Evolutionary conservation across 2,797 vertebrate species (phyloP).

Genomic region (Amblyopsis hoosieri): DNA sequence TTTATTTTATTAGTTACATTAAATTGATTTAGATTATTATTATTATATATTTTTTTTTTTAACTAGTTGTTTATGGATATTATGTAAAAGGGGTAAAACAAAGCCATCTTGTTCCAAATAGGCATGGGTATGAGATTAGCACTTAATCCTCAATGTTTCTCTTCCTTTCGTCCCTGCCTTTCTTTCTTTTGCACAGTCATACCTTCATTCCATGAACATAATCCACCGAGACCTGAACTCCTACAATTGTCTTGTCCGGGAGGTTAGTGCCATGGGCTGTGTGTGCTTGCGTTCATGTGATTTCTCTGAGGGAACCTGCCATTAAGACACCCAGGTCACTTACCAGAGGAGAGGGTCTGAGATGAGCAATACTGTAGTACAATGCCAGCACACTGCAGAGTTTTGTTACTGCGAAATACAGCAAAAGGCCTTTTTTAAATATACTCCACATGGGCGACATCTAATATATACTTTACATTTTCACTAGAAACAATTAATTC

Average conservation of each 20-base stretch:
- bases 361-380: slow-evolving; percentile 2
- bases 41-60: slow-evolving; percentile 5
- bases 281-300: neutral
- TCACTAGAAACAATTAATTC: neutral
- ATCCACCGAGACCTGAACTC: slow-evolving; percentile 98
- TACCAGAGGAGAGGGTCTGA: neutral
- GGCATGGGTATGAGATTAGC: slow-evolving; percentile 16
- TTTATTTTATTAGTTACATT: slow-evolving; percentile 6
- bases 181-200: slow-evolving; percentile 78
- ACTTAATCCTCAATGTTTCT: slow-evolving; percentile 24
- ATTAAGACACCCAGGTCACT: slow-evolving; percentile 7
- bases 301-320: slow-evolving; percentile 34
- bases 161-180: slow-evolving; percentile 6
- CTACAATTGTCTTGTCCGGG: slow-evolving; percentile 95
- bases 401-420: slow-evolving; percentile 40
- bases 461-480: slow-evolving; percentile 12
- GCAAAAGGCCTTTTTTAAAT: slow-evolving; percentile 35
- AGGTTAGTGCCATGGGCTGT: slow-evolving; percentile 78
- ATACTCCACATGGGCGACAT: neutral
- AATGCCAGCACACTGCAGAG: slow-evolving; percentile 37
- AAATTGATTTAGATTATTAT: no score
- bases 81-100: slow-evolving; percentile 18
- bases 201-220: slow-evolving; percentile 98
- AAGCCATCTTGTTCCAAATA: slow-evolving; percentile 38
- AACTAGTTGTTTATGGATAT: slow-evolving; percentile 5